phyloP scores from a whole-genome alignment of 64 coral and sea anemone genomes.

The Stichodactyla mertensii region DNA sequence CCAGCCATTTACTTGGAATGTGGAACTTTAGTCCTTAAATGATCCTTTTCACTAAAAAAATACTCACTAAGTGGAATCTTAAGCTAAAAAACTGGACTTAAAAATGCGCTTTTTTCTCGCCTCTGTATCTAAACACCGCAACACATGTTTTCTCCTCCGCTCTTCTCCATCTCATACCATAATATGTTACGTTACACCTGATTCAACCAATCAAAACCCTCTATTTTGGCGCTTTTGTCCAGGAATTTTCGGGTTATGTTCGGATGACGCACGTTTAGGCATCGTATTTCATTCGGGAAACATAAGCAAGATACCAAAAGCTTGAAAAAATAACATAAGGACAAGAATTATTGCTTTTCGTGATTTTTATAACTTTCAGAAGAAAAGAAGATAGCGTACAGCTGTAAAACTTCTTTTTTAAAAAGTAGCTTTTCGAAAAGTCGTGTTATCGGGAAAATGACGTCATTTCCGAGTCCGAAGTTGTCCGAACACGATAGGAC shows the following conservation, averaged over 20 bases:
- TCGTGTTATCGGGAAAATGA: not conserved
- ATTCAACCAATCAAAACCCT: slow-evolving; percentile 38
- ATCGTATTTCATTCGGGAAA: not conserved
- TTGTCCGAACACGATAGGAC: too few species aligned
- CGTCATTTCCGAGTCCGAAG: not conserved
- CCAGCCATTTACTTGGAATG: not conserved
- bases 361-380: too few species aligned
- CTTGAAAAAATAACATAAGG: too few species aligned
- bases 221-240: not conserved
- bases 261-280: not conserved
- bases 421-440: not conserved
- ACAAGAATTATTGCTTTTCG: too few species aligned
- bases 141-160: not conserved
- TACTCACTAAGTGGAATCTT: not conserved
- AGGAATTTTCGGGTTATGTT: not conserved
- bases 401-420: not conserved
- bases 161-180: not conserved
- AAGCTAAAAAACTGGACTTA: not conserved
- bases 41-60: not conserved
- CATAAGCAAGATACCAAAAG: not conserved
- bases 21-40: not conserved
- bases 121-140: not conserved
- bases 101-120: not conserved
- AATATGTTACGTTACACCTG: slow-evolving; percentile 1
- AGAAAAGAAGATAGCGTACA: too few species aligned